Evolutionary conservation across 37 sponge, comb jelly and placozoan genomes (phyloP).

Genomic region (Aphrocallistes beatrix): DNA sequence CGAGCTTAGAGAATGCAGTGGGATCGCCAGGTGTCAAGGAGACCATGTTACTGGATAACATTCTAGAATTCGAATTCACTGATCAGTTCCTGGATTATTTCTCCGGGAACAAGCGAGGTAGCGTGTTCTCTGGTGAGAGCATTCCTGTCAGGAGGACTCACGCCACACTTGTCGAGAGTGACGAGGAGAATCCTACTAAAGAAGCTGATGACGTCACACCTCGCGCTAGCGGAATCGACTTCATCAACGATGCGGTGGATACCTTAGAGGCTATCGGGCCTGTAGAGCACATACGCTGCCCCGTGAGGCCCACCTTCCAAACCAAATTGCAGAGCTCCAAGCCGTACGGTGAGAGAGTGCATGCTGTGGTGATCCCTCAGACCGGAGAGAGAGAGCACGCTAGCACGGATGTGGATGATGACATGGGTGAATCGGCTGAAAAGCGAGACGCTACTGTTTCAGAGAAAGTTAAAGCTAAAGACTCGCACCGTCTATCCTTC

Average conservation of each 20-base stretch:
- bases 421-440: too few relatives aligned
- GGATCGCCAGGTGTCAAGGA: background rate
- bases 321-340: background rate
- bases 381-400: background rate
- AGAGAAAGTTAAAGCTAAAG: background rate
- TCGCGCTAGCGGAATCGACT: background rate
- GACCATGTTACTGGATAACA: background rate
- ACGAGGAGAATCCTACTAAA: background rate
- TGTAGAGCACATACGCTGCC: background rate
- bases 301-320: background rate
- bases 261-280: background rate
- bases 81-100: slow-evolving; percentile 16
- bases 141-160: background rate
- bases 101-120: background rate
- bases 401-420: background rate
- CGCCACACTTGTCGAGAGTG: background rate
- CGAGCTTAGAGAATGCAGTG: background rate
- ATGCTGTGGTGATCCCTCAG: background rate
- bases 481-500: background rate
- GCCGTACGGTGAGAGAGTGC: background rate
- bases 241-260: background rate
- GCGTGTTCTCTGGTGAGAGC: background rate
- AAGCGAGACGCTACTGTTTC: background rate
- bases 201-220: background rate
- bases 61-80: background rate